A percentile compares a stretch with the other conserved stretches of the same genome.
Evolutionary conservation across 2,113 vertebrate species (phyloP).

Genomic region (Zosterops borbonicus): DNA sequence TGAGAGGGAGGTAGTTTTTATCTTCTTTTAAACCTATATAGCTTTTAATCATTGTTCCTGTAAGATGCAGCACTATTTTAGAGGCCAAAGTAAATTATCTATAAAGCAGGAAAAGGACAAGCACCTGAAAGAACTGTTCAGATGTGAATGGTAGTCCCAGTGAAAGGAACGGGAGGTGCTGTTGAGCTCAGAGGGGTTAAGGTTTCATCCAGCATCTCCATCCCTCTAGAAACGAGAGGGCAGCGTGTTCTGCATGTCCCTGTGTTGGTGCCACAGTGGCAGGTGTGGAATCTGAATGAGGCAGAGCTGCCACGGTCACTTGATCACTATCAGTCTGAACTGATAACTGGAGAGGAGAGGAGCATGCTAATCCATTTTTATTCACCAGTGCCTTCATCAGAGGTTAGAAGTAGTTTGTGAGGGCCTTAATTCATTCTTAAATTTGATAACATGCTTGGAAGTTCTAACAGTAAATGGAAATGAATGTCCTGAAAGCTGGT

Average conservation of each 20-base stretch:
- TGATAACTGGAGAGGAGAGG: constrained; percentile 30
- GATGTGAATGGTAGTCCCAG: neutral
- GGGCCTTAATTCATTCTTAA: constrained; percentile 21
- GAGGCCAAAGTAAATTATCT: neutral
- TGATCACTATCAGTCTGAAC: constrained; percentile 1
- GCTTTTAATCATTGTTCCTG: neutral
- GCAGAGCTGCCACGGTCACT: neutral
- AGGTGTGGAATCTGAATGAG: neutral
- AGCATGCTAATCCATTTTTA: constrained; percentile 35
- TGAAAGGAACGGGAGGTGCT: neutral
- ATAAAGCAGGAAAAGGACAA: neutral
- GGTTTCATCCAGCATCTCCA: neutral
- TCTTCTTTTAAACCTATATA: neutral
- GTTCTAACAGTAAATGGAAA: constrained; percentile 34
- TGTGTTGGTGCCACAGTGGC: neutral
- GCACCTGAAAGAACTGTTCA: neutral
- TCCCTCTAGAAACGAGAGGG: neutral
- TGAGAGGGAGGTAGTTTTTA: neutral
- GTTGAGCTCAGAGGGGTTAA: neutral
- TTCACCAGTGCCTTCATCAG: constrained; percentile 13
- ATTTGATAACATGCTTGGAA: constrained; percentile 28
- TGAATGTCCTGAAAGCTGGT: neutral
- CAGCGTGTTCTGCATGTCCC: neutral
- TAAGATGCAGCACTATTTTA: neutral
- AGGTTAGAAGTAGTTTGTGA: neutral